Evolutionary conservation across 2,797 vertebrate species (phyloP).

Genomic region (Amblyraja radiata): DNA sequence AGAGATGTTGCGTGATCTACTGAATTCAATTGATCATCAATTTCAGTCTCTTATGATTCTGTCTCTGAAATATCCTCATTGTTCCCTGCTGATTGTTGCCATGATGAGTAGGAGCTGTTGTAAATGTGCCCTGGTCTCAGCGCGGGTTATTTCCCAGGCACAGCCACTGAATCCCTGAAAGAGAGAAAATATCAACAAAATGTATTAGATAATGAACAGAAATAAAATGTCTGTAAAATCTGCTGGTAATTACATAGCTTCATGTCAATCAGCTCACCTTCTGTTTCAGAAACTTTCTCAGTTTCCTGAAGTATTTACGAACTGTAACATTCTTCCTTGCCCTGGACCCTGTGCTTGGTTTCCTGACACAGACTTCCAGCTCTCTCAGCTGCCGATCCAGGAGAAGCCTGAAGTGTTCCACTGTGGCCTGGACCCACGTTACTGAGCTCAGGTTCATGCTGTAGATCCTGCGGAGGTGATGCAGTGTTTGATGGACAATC

Average conservation of each 20-base stretch:
- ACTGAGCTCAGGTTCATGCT: background rate
- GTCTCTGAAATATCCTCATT: background rate
- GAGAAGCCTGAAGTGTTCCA: background rate
- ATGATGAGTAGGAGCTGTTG: background rate
- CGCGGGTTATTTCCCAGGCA: conserved; percentile 1
- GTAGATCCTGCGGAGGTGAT: background rate
- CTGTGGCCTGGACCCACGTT: background rate
- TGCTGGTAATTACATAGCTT: background rate
- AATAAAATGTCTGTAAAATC: background rate
- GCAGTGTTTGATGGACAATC: background rate
- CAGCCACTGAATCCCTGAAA: background rate
- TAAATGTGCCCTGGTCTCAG: background rate
- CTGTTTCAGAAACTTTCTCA: background rate
- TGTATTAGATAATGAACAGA: background rate
- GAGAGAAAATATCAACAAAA: background rate
- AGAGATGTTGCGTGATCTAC: no score
- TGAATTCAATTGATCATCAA: no score
- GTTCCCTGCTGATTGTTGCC: background rate
- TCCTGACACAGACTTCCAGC: background rate
- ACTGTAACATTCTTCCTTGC: background rate
- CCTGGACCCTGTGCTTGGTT: background rate
- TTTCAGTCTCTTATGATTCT: background rate
- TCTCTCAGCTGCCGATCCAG: background rate
- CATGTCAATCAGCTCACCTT: background rate
- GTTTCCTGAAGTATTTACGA: background rate